Evolutionary conservation across 2,888 invertebrate genomes (phyloP).

Genomic region (Pandemis heparana): DNA sequence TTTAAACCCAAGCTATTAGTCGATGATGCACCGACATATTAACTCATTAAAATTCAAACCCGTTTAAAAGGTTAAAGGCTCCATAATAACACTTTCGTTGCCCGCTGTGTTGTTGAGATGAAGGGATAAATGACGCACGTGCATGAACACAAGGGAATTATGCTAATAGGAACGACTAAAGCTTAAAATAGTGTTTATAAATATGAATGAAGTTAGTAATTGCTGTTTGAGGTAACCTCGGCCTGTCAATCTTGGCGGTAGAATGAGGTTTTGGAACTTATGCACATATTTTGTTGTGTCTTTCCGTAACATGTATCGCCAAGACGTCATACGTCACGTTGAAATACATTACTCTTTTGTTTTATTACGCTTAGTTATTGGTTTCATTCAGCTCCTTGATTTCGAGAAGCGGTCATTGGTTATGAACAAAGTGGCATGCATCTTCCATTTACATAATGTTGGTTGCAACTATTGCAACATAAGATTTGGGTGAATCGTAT

Average conservation of each 20-base stretch:
- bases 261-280: slow-evolving; percentile 39
- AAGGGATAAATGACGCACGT: slow-evolving; percentile 68
- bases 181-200: slow-evolving; percentile 48
- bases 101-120: slow-evolving; percentile 69
- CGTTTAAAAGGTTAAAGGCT: slow-evolving; percentile 79
- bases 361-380: slow-evolving; percentile 20
- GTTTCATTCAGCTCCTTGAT: not conserved
- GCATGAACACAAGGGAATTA: slow-evolving; percentile 61
- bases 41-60: slow-evolving; percentile 81
- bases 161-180: slow-evolving; percentile 55
- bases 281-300: slow-evolving; percentile 33
- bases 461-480: slow-evolving; percentile 15
- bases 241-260: slow-evolving; percentile 24
- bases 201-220: slow-evolving; percentile 43
- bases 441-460: slow-evolving; percentile 18
- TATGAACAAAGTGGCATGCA: slow-evolving; percentile 16
- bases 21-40: slow-evolving; percentile 81
- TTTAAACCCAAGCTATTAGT: slow-evolving; percentile 64
- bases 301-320: slow-evolving; percentile 19
- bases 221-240: slow-evolving; percentile 42
- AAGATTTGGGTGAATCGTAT: too few relatives aligned
- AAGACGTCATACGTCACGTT: slow-evolving; percentile 11
- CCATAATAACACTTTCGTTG: slow-evolving; percentile 73
- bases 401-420: slow-evolving; percentile 3
- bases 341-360: slow-evolving; percentile 24